Percentiles rank a stretch among this genome's conserved stretches.
phyloP scores from a whole-genome alignment of 2,797 vertebrate genomes.

The Danionella dracula region DNA sequence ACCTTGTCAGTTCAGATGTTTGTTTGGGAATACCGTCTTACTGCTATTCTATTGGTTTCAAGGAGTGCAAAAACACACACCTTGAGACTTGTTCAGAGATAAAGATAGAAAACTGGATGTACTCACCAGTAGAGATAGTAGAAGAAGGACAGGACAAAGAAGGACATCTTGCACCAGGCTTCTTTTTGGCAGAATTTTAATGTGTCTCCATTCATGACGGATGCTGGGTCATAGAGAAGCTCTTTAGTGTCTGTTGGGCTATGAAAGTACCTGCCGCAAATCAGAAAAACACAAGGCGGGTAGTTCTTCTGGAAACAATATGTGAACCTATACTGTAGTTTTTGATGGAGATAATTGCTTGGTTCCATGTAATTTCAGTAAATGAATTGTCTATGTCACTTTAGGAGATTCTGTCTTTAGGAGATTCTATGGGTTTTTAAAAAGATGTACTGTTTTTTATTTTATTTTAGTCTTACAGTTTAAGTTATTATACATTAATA shows the following conservation, averaged over 20 bases:
- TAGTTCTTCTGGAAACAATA: constrained; percentile 19
- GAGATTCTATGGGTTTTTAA: too few species aligned
- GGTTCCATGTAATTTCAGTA: too few species aligned
- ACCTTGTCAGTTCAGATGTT: constrained; percentile 20
- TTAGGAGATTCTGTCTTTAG: too few species aligned
- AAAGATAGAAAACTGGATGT: not conserved
- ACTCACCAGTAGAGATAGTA: constrained; percentile 98
- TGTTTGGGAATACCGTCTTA: constrained; percentile 12
- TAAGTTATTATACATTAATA: too few species aligned
- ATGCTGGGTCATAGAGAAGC: constrained; percentile 89
- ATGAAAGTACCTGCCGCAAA: constrained; percentile 87
- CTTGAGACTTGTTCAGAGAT: not conserved
- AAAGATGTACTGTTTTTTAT: too few species aligned
- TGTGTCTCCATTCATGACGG: constrained; percentile 93
- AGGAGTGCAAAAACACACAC: not conserved
- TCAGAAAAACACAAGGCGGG: constrained; percentile 53
- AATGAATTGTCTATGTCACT: too few species aligned
- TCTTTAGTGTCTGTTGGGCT: constrained; percentile 93
- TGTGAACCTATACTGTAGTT: not conserved
- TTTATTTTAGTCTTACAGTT: too few species aligned
- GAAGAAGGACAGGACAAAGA: constrained; percentile 97
- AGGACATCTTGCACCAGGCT: constrained; percentile 97
- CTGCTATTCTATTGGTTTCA: constrained; percentile 14
- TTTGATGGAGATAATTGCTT: too few species aligned
- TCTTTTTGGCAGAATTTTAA: constrained; percentile 96